These are phyloP conservation scores for Papilio elwesi DNA, from an alignment of 2,888 invertebrate species.

Conservation along the genomic window DNA sequence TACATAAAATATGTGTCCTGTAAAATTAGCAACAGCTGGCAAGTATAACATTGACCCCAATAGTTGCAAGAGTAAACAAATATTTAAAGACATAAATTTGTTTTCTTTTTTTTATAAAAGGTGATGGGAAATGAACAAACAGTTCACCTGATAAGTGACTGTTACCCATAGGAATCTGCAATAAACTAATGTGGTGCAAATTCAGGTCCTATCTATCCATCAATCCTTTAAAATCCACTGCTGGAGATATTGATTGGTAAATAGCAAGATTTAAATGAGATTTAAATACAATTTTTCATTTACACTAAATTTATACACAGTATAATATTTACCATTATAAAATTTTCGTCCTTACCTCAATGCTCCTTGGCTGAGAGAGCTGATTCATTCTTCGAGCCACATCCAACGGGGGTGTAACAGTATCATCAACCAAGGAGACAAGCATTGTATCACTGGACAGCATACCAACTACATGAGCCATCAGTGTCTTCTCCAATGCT, in stretches of 20 bases:
- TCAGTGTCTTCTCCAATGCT: constrained; percentile 86
- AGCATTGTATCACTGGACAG: constrained; percentile 81
- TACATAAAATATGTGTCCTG: background rate
- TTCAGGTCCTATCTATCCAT: too few species aligned
- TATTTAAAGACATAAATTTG: too few species aligned
- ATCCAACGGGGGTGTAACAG: constrained; percentile 81
- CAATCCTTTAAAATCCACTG: too few species aligned
- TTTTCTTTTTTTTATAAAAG: too few species aligned
- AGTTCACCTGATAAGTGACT: too few species aligned
- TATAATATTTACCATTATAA: background rate
- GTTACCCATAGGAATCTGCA: too few species aligned
- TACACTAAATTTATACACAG: too few species aligned
- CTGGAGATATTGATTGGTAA: too few species aligned
- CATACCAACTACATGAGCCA: constrained; percentile 83
- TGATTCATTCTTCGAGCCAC: constrained; percentile 82
- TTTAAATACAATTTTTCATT: too few species aligned
- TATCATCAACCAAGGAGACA: constrained; percentile 85
- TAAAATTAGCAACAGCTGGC: background rate
- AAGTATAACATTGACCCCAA: background rate
- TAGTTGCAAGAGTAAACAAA: background rate
- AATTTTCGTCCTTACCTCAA: constrained; percentile 60
- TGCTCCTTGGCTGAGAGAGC: constrained; percentile 69
- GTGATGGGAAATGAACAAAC: too few species aligned
- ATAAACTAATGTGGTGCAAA: too few species aligned
- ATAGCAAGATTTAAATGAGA: too few species aligned